Percentiles rank a stretch among this genome's conserved stretches.
Conservation (phyloP, 2,888 invertebrate genomes). For the Phortica okadai region DNA sequence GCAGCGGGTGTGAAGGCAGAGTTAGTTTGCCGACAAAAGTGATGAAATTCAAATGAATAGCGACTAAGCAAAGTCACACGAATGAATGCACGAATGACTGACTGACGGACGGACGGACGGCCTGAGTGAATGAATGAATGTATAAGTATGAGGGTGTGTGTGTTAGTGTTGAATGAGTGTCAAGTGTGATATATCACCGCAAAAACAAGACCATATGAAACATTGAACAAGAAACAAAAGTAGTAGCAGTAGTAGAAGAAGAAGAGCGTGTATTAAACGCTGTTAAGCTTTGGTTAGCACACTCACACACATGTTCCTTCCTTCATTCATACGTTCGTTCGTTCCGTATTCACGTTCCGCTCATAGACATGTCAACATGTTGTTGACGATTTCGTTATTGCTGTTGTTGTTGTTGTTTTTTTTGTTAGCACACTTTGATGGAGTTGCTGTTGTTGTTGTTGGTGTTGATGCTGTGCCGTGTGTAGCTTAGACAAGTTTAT, state of each 20-base stretch:
- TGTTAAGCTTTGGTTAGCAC: constrained; percentile 63
- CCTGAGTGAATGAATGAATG: constrained; percentile 33
- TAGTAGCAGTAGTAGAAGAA: constrained; percentile 50
- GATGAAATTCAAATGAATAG: constrained; percentile 68
- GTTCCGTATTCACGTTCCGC: constrained; percentile 39
- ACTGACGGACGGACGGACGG: constrained; percentile 19
- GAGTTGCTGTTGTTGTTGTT: no score
- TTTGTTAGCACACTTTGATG: no score
- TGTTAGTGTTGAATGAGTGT: constrained; percentile 62
- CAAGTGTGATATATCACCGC: constrained; percentile 73
- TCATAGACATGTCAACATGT: constrained; percentile 71
- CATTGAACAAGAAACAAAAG: constrained; percentile 33
- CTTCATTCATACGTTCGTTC: constrained; percentile 33
- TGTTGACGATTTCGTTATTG: constrained; percentile 48
- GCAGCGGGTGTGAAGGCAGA: constrained; percentile 35
- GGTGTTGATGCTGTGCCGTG: not conserved
- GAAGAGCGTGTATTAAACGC: constrained; percentile 52
- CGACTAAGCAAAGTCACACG: constrained; percentile 45
- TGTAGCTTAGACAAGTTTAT: constrained; percentile 3
- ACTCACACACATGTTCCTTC: constrained; percentile 33
- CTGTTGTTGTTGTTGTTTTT: not conserved
- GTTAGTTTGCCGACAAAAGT: constrained; percentile 48
- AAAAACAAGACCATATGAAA: constrained; percentile 72
- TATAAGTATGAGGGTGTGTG: not conserved
- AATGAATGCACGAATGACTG: constrained; percentile 22